Evolutionary conservation across 2,113 vertebrate genomes (phyloP).

Genomic region (western clawed frog (Xenopus tropicalis)): UCB_Xtro_10.0 CM004444.2:51996001-51996500

Average conservation of each 20-base stretch:
- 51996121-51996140: too few species aligned
- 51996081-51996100: too few species aligned
- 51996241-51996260: conserved; percentile 9
- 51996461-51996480: too few species aligned
- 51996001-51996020: too few species aligned
- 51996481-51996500: too few species aligned
- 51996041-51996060: too few species aligned
- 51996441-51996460: too few species aligned
- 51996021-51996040: too few species aligned
- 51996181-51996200: conserved; percentile 11
- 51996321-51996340: conserved; percentile 2
- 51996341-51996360: neutral
- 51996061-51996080: too few species aligned
- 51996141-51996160: too few species aligned
- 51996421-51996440: neutral
- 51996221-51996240: conserved; percentile 16
- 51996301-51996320: conserved; percentile 11
- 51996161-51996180: neutral
- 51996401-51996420: neutral
- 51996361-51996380: conserved; percentile 4
- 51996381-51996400: neutral
- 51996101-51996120: too few species aligned
- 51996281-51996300: conserved; percentile 3
- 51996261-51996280: neutral
- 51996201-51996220: conserved; percentile 21